These are phyloP conservation scores for Cirrhinus mrigala DNA, from an alignment of 2,797 vertebrate genomes.

Conservation along the genomic window DNA sequence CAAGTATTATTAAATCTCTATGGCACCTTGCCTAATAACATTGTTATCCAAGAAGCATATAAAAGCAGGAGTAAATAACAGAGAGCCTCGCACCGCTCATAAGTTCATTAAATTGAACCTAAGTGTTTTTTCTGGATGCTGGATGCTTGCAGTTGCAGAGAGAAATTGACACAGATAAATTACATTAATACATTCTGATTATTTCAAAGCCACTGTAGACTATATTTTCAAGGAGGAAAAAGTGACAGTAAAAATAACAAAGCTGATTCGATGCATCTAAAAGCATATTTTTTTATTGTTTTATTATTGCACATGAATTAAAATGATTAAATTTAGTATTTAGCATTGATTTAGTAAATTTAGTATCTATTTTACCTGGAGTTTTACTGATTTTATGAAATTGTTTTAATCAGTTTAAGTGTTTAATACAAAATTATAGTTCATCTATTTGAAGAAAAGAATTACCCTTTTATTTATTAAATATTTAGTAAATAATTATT, in stretches of 20 bases:
- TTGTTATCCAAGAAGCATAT: background rate
- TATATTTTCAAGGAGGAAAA: background rate
- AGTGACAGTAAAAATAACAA: background rate
- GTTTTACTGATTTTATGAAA: background rate
- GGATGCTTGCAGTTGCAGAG: background rate
- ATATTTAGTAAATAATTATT: too few relatives aligned
- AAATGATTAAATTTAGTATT: background rate
- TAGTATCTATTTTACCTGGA: background rate
- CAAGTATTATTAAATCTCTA: background rate
- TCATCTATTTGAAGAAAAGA: too few relatives aligned
- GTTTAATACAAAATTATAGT: too few relatives aligned
- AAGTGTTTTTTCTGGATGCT: background rate
- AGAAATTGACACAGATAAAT: background rate
- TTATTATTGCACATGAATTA: background rate
- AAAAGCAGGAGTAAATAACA: background rate
- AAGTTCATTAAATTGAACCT: background rate
- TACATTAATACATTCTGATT: background rate
- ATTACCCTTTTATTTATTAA: too few relatives aligned
- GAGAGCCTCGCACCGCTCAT: background rate
- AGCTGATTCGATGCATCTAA: background rate
- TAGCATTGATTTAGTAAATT: background rate
- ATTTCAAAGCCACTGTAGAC: background rate
- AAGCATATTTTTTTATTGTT: background rate
- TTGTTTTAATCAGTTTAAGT: background rate
- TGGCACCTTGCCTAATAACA: constrained; percentile 4